Percentiles rank a stretch among this genome's conserved stretches.
phyloP scores from a whole-genome alignment of 2,888 invertebrate species.

The Idaea straminata region DNA sequence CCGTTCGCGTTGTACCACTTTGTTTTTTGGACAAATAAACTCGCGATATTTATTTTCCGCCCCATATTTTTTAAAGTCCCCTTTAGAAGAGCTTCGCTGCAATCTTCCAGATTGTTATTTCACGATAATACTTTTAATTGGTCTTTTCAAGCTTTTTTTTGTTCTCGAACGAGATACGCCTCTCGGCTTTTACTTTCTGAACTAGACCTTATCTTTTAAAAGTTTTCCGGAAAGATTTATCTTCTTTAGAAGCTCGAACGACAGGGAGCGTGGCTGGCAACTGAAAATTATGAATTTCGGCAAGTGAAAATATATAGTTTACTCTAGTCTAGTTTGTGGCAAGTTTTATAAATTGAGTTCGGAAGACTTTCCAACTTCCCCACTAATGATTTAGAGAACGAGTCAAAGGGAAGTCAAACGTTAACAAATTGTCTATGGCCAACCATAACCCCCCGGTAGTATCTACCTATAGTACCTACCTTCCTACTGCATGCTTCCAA shows the following conservation, averaged over 20 bases:
- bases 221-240: slow-evolving; percentile 20
- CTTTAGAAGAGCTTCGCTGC: slow-evolving; percentile 14
- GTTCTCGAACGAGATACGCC: slow-evolving; percentile 13
- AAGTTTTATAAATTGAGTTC: slow-evolving; percentile 4
- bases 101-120: slow-evolving; percentile 15
- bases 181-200: slow-evolving; percentile 17
- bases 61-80: slow-evolving; percentile 14
- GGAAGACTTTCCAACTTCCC: slow-evolving; percentile 1
- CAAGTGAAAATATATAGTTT: slow-evolving; percentile 4
- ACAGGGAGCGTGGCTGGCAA: background rate
- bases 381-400: slow-evolving; percentile 11
- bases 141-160: slow-evolving; percentile 16
- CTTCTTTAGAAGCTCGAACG: slow-evolving; percentile 11
- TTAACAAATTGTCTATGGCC: slow-evolving; percentile 13
- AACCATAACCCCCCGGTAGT: slow-evolving; percentile 10
- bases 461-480: slow-evolving; percentile 13
- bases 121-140: slow-evolving; percentile 25
- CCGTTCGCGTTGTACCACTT: slow-evolving; percentile 13
- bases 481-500: slow-evolving; percentile 26
- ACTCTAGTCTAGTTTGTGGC: background rate
- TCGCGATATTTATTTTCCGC: slow-evolving; percentile 13
- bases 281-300: slow-evolving; percentile 1
- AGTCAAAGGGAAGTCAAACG: slow-evolving; percentile 11
- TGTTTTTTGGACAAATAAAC: slow-evolving; percentile 31
- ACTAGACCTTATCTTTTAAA: slow-evolving; percentile 20